Base-by-base conservation (phyloP, 1,140 invertebrate genomes). In the Zaprionus taronus region DNA sequence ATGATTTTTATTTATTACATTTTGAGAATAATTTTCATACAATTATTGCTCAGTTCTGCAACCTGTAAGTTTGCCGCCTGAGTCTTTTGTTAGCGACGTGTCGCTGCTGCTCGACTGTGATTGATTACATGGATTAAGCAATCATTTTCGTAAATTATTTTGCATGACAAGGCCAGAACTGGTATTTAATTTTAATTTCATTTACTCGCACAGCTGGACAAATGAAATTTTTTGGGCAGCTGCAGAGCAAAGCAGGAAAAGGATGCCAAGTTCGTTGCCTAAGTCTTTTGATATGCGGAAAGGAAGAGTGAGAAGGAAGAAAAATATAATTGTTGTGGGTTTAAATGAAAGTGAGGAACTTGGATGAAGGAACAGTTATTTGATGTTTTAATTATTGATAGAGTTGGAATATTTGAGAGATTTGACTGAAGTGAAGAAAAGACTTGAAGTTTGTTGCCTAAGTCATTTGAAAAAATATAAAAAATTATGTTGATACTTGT, bases 91-190 rank as follows among this genome's bases (percentile, higher is more conserved):
- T 71, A 76, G 72, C 41, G n/a, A 57, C 24, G 60, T 55, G 74
- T 67, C 61, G 36, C 55, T n/a, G 41, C 60, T 17, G 49, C 41
- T 44, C 49, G 20, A 38, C 22, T 60, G 56, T 89, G 84, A 89
- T 89, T 89, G 84, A 89, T 89, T 90, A 62, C 85, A 66, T 71
- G 78, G 75, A 76, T 81, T 79, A 77, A 77, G 81, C 69, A 82
- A 89, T 87, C 77, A 84, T 79, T 68, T 79, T 77, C 57, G 55
- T 76, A 75, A 87, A 87, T 89, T 89, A 89, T 90, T 90, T 90
- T 69, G 81, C 85, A 89, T 89, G 84, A 90, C 84, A 83, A 68
- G 36, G 66, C 79, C 70, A 28, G 56, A 76, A 15, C 24, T 15
- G n/a, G 64, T 72, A 58, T 81, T 61, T 58, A 75, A 17, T 67